Conservation (phyloP, 2,113 vertebrate genomes). For the Coracopsis vasa region DNA sequence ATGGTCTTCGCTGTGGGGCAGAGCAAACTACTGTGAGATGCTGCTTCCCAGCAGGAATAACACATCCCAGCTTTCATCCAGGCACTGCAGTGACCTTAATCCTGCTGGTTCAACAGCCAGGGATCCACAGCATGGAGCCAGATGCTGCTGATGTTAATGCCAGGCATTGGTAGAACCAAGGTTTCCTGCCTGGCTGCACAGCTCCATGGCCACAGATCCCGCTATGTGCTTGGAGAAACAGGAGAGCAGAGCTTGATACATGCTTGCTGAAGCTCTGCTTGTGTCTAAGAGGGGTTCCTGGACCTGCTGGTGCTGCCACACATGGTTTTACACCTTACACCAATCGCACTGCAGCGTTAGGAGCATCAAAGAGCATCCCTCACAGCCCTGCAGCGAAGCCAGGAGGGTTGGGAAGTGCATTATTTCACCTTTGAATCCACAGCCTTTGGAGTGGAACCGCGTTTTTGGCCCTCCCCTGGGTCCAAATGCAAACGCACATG, state of each 20-base stretch:
- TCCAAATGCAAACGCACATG: background rate
- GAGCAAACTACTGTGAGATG: background rate
- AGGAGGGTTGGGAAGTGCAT: rapidly evolving
- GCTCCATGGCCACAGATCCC: rapidly evolving
- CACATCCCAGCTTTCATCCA: background rate
- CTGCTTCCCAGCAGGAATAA: background rate
- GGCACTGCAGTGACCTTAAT: background rate
- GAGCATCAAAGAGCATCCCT: background rate
- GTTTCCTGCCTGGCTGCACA: background rate
- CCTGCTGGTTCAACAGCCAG: background rate
- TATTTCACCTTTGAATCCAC: background rate
- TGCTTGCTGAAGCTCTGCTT: background rate
- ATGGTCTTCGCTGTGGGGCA: background rate
- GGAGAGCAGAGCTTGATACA: background rate
- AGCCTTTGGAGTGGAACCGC: rapidly evolving
- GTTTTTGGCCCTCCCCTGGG: background rate
- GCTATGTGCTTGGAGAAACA: rapidly evolving
- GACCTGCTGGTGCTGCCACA: background rate
- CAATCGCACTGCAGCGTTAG: background rate
- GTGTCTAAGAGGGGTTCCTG: background rate
- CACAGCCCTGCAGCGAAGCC: background rate
- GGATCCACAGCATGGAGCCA: rapidly evolving
- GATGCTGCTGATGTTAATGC: background rate
- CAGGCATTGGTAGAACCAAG: background rate
- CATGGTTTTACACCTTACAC: background rate